Evolutionary conservation across 2,113 vertebrate species (phyloP).

Genomic region (Apodemus sylvaticus): DNA sequence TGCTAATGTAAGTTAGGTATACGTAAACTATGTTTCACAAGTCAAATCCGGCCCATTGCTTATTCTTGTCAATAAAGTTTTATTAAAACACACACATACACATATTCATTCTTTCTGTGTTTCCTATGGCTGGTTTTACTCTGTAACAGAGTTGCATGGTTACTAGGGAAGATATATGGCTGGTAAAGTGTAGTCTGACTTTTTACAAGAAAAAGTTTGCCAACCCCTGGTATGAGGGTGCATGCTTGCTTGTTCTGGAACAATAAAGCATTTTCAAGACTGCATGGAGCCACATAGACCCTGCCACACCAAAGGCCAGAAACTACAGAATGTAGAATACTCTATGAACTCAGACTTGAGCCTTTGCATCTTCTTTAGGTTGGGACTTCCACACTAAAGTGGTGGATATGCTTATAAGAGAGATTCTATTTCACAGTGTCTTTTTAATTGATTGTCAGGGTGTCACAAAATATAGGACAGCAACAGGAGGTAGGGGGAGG

Average conservation of each 20-base stretch:
- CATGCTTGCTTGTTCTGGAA: constrained; percentile 12
- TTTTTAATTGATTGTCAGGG: not conserved
- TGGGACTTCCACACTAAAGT: not conserved
- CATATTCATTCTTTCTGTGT: not conserved
- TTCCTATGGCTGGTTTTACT: not conserved
- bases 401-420: not conserved
- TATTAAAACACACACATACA: not conserved
- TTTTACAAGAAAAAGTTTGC: constrained; percentile 14
- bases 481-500: not conserved
- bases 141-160: not conserved
- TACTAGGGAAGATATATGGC: not conserved
- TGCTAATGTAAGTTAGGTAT: not conserved
- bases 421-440: not conserved
- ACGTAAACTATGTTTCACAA: not conserved
- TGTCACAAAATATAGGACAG: not conserved
- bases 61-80: constrained; percentile 33
- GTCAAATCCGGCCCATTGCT: not conserved
- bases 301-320: not conserved
- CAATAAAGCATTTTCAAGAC: not conserved
- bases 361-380: not conserved
- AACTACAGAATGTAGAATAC: not conserved
- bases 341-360: not conserved
- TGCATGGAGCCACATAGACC: not conserved
- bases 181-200: not conserved
- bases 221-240: not conserved